phyloP scores from a whole-genome alignment of 2,113 vertebrate genomes.

The Candoia aspera region DNA sequence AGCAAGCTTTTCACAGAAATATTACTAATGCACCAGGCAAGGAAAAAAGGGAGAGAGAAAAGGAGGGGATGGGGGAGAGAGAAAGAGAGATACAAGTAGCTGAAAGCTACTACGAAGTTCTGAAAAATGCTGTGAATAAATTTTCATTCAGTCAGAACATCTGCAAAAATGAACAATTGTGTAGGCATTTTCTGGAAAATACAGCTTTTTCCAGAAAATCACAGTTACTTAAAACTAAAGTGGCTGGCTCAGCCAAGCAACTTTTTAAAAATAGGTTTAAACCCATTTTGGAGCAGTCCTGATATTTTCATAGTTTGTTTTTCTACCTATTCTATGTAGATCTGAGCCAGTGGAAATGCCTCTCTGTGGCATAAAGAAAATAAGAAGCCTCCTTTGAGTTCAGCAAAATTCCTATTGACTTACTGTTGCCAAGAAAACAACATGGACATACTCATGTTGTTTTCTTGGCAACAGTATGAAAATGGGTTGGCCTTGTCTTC shows the following conservation, averaged over 20 bases:
- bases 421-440: too few species aligned
- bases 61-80: too few species aligned
- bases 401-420: neutral
- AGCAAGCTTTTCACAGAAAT: constrained; percentile 14
- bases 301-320: neutral
- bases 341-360: neutral
- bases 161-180: neutral
- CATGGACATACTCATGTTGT: neutral
- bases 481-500: neutral
- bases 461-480: neutral
- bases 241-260: neutral
- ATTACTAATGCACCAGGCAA: constrained; percentile 20
- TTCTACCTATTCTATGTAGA: neutral
- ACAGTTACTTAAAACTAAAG: neutral
- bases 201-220: neutral
- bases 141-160: constrained; percentile 1
- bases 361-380: neutral
- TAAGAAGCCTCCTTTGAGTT: neutral
- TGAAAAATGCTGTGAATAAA: neutral
- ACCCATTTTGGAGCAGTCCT: neutral
- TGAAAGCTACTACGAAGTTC: constrained; percentile 4
- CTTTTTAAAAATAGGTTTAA: neutral
- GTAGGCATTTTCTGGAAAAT: neutral
- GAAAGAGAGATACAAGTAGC: neutral
- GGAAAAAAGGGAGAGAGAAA: neutral